Evolutionary conservation across 2,113 vertebrate species (phyloP), one percentile per base, ranked within the genome.

Genomic region (Antechinus stuartii): DNA sequence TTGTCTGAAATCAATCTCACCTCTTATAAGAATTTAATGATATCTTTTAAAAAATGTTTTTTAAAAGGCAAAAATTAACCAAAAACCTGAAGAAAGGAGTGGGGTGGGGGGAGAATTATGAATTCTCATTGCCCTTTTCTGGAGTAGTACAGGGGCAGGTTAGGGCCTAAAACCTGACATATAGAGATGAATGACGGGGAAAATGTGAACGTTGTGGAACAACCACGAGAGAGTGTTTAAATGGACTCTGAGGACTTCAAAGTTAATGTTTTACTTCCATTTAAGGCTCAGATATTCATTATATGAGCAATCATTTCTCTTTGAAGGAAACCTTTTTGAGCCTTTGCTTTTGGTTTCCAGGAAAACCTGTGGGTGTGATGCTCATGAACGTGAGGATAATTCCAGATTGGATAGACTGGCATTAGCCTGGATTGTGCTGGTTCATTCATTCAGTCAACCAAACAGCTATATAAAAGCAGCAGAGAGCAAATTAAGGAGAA

Each of bases 301-400:
- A 92, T 47, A n/a, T 96, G 55, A 95, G 89, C 25, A 2, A 23
- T 42, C 8, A 49, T 95, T 56, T 91, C 25, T 52, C 35, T 46
- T 94, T 53, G 50, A 92, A 49, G 55, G 92, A 16, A 56, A 52
- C 61, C 27, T 42, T 92, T 92, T 95, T 92, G 92, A 93, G 89
- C 9, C 56, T 54, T 16, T 91, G 53, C 16, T 95, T 68, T 7
- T 42, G 84, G 11, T 93, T 94, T 89, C 92, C 42, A 76, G 30
- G 90, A 93, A 94, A 93, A 90, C 9, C 49, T 25, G 0, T 24
- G 27, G 24, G 27, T 84, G 12, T 27, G 52, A 54, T 30, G 26
- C 26, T 92, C 22, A 7, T 54, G 76, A 25, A 11, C 46, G 19
- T 52, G 8, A 10, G 0, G 11, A 47, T 0, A n/a, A 52, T 19